Percentiles rank a stretch among this genome's conserved stretches.
Evolutionary conservation across 2,797 vertebrate species (phyloP).

Genomic region (Ceryle rudis): DNA sequence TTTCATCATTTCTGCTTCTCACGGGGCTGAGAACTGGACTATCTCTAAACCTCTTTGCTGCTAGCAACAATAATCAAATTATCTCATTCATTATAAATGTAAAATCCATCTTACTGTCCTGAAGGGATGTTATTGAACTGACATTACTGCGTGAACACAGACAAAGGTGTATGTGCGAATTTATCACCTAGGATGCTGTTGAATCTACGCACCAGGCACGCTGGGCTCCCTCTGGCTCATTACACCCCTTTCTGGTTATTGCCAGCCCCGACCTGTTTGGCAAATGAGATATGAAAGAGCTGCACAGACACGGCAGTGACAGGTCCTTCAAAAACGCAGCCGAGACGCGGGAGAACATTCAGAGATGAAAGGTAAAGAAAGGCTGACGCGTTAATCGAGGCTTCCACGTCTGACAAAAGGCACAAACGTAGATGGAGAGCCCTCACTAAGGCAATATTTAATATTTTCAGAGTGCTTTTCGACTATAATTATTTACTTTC

Average conservation of each 20-base stretch:
- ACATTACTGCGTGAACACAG: background rate
- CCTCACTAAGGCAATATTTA: constrained; percentile 29
- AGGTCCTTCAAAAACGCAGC: background rate
- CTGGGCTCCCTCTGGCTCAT: constrained; percentile 20
- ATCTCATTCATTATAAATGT: constrained; percentile 42
- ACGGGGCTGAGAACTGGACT: background rate
- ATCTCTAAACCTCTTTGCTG: background rate
- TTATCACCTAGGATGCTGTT: background rate
- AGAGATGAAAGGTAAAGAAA: background rate
- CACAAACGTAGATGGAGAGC: background rate
- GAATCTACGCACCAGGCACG: background rate
- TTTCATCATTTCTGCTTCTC: constrained; percentile 40
- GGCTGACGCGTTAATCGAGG: background rate
- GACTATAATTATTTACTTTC: constrained; percentile 7
- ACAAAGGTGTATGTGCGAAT: background rate
- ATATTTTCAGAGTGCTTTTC: constrained; percentile 3
- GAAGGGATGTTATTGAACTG: constrained; percentile 36
- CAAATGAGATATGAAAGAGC: background rate
- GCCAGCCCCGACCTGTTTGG: background rate
- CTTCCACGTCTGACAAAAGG: background rate
- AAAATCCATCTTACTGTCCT: constrained; percentile 3
- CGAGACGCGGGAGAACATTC: background rate
- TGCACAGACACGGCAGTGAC: background rate
- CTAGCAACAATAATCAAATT: constrained; percentile 45
- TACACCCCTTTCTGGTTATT: background rate